Base-by-base conservation (phyloP, 2,113 vertebrate species). In the Lophius piscatorius region DNA sequence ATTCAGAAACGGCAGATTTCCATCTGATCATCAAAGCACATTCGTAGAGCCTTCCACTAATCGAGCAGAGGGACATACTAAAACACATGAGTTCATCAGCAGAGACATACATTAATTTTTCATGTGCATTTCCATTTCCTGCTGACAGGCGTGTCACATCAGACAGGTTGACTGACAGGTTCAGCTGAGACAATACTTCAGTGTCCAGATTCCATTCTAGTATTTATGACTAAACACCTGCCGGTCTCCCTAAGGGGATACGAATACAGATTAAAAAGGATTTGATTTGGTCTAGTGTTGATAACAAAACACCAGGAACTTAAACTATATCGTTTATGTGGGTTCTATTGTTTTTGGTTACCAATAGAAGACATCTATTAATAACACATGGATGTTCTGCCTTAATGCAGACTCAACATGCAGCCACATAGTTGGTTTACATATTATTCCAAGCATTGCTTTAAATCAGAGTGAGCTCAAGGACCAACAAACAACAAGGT, bases 101-200 rank as follows among this genome's bases (percentile, higher is more conserved):
- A 31, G 16, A 49, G 26, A 16, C 28, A 11, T 38, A 39, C 45
- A 66, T 72, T 10, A 36, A 72, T 78, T 24, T 68, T 68, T 73
- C 29, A 78, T 9, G 35, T 35, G 45, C 41, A 24, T 46, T 26
- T 61, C 31, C 41, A 24, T 46, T 26, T 61, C 31, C 33, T 57
- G 21, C 29, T 11, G 50, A 54, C 39, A 49, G 50, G 24, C 44
- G 20, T 38, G 48, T 8, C 16, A 22, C 44, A 22, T 58, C 33
- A 18, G 44, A 44, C 39, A 34, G 39, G 20, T 34, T 23, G 48
- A 57, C 52, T 13, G 39, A 7, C 31, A 17, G 51, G 28, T 40
- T 17, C 4, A 29, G 12, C 24, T 14, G 2, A 4, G n/a, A 16
- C 36, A 5, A 21, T 23, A 24, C 10, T 40, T 68, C 31, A 29